Evolutionary conservation across 92 coral and sea anemone genomes (phyloP), one percentile per base, ranked within the genome.

Genomic region (Phenganax marumi): DNA sequence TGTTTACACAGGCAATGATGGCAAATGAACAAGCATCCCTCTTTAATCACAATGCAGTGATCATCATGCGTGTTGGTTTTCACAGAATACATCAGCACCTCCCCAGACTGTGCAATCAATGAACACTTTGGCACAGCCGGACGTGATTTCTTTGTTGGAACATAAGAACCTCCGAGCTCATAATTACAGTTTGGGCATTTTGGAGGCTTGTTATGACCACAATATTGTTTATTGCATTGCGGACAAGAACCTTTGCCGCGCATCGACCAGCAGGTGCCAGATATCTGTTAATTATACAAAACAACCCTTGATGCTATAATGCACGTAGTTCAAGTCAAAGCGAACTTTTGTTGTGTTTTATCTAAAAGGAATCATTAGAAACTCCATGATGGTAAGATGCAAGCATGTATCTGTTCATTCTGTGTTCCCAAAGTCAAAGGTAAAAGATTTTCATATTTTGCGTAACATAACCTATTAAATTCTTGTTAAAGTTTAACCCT

Each of bases 21-120:
- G 33, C 86, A 82, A 4, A 82, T 82, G 8, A 50, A 14, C 21
- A 39, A 21, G 17, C 71, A 18, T 9, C 10, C 53, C 16, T 72
- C 58, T 22, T 52, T 66, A 16, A 71, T 53, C 0, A 52, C 79
- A 16, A 82, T 6, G 19, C 86, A 82, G 10, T 79, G 46, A 25
- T 82, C 86, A 71, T 70, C 86, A 52, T 82, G 86, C 3, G 70
- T 70, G 69, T 79, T 82, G 52, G 86, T 70, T 33, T 82, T 70
- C 9, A 64, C 33, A 21, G 79, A 82, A 70, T 69, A 70, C 48
- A 49, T 49, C 3, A 7, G 17, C 13, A 72, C 26, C 22, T 72
- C 53, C 19, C 7, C n/a, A 39, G 14, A 82, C 43, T 33, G 43
- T 5, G 5, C 43, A 33, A 33, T 33, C 43, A 33, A 33, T 33